Evolutionary conservation across 2,797 vertebrate genomes (phyloP).

Genomic region (Chrosomus eos): DNA sequence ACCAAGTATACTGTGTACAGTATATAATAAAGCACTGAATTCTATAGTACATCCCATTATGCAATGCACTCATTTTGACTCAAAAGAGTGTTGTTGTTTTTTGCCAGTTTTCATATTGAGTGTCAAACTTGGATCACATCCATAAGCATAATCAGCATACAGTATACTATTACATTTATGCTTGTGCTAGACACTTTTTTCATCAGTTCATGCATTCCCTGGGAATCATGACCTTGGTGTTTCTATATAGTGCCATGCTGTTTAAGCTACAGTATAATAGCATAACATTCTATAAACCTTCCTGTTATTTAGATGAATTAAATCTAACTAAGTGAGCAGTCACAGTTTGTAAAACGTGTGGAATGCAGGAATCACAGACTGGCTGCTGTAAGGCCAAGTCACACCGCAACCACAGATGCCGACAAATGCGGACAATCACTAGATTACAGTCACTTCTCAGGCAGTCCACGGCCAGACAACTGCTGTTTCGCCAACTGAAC

Average conservation of each 20-base stretch:
- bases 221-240: background rate
- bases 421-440: background rate
- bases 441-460: background rate
- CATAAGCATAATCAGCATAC: background rate
- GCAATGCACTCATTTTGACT: background rate
- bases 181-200: background rate
- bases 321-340: background rate
- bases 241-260: background rate
- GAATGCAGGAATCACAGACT: conserved; percentile 1
- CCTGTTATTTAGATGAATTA: background rate
- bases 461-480: background rate
- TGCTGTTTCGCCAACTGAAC: background rate
- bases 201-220: background rate
- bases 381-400: background rate
- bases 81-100: background rate
- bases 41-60: background rate
- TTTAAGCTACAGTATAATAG: background rate
- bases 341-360: background rate
- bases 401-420: background rate
- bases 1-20: background rate
- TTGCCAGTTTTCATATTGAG: background rate
- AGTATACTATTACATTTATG: background rate
- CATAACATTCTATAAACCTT: background rate
- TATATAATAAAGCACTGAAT: background rate
- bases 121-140: background rate